Evolutionary conservation across 1,140 invertebrate genomes (phyloP), one percentile per base, ranked within the genome.

Genomic region (Pygmarrhopalites habei): DNA sequence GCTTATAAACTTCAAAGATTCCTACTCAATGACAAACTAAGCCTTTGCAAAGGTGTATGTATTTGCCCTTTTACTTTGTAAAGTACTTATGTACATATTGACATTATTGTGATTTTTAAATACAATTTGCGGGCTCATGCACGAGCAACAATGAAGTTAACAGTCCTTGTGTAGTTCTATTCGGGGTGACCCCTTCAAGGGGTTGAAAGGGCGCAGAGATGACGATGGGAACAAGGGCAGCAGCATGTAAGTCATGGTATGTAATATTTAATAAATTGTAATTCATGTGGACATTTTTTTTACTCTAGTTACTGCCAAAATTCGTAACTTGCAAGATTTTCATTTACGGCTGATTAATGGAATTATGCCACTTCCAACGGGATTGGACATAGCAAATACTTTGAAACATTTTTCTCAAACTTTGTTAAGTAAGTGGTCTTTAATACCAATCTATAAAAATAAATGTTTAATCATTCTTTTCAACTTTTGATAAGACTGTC

Each of bases 401-500:
- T 83, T 99, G 71, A 96, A 97, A 77, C 97, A 95, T 77, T 98
- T 99, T 79, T 95, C 93, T 28, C 92, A 96, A 80, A 96, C 92
- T 53, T 80, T 99, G 60, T 80, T 98, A 70, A 90, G 95, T 98
- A 84, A 85, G 83, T n/a, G n/a, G n/a, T 30, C 28, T 39, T 14
- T 49, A 23, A 7, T 56, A 58, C n/a, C n/a, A 65, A 65, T 26
- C 1, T 25, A 29, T 30, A 14, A 53, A 15, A 23, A 41, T 58
- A 14, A 28, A 15, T 17, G 12, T 53, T 3, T 14, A 55, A 29
- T n/a, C 25, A 41, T 10, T 43, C 10, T 44, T 4, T 35, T 58
- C n/a, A n/a, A n/a, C n/a, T n/a, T n/a, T n/a, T n/a, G n/a, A n/a
- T n/a, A n/a, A n/a, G n/a, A n/a, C n/a, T n/a, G n/a, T 15, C 21